A percentile compares a stretch with the other conserved stretches of the same genome.
These are phyloP conservation scores for Sycophaga agraensis DNA, from an alignment of 1,140 invertebrate species.

Conservation along the genomic window DNA sequence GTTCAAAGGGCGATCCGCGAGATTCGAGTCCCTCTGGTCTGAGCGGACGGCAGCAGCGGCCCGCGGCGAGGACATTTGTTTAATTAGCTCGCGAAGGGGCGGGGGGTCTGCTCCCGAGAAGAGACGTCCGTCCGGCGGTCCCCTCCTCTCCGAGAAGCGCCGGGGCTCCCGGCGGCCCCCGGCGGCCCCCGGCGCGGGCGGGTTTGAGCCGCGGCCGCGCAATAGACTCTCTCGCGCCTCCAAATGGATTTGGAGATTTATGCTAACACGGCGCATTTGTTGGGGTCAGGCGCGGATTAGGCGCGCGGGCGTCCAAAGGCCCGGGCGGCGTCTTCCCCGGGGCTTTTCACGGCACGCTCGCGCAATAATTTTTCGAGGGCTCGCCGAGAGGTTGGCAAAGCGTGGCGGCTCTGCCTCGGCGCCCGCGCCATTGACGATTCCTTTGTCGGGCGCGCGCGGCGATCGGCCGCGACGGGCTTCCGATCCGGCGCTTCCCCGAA, in stretches of 20 bases:
- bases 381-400: background rate
- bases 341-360: slow-evolving; percentile 24
- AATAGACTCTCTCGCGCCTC: slow-evolving; percentile 54
- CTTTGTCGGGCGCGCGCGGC: background rate
- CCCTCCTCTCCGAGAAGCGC: too few species aligned
- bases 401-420: too few species aligned
- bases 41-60: too few species aligned
- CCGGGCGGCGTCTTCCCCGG: background rate
- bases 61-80: slow-evolving; percentile 46
- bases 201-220: too few species aligned
- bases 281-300: slow-evolving; percentile 40
- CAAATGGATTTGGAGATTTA: slow-evolving; percentile 60
- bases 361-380: slow-evolving; percentile 18
- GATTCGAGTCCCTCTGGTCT: slow-evolving; percentile 32
- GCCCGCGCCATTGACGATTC: too few species aligned
- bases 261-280: slow-evolving; percentile 57
- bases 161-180: too few species aligned
- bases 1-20: slow-evolving; percentile 44
- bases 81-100: slow-evolving; percentile 51
- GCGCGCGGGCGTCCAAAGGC: slow-evolving; percentile 38
- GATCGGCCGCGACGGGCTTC: background rate
- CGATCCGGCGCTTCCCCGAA: too few species aligned
- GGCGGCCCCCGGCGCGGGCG: too few species aligned
- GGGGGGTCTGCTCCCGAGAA: slow-evolving; percentile 35
- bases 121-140: slow-evolving; percentile 31